These are phyloP conservation scores for Gallirallus australis DNA, from an alignment of 2,797 vertebrate species.

Conservation along the genomic window DNA sequence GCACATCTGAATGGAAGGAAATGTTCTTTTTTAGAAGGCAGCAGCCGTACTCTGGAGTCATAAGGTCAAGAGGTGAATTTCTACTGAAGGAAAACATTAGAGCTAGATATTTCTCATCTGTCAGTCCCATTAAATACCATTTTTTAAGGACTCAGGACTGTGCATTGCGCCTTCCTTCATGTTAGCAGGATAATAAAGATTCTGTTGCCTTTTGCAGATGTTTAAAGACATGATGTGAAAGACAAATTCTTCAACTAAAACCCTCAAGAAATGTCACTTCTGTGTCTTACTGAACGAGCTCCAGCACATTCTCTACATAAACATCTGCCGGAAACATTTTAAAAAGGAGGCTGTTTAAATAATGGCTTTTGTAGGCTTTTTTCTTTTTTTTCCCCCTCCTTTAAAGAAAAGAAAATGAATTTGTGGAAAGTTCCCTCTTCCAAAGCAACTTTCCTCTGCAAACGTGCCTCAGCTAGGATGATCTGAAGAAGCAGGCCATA, in stretches of 20 bases:
- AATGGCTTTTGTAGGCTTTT: constrained; percentile 63
- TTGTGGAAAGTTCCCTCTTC: constrained; percentile 48
- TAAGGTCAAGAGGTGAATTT: constrained; percentile 73
- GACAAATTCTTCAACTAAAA: constrained; percentile 78
- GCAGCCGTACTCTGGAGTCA: constrained; percentile 51
- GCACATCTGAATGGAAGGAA: constrained; percentile 71
- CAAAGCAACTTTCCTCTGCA: constrained; percentile 43
- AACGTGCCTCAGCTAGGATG: background rate
- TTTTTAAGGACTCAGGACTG: constrained; percentile 63
- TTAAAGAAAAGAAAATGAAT: constrained; percentile 65
- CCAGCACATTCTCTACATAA: constrained; percentile 68
- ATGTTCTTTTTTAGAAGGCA: constrained; percentile 65
- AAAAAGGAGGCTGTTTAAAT: constrained; percentile 72
- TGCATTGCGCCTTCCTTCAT: constrained; percentile 59
- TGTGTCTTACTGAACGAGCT: constrained; percentile 75
- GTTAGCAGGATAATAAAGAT: constrained; percentile 77
- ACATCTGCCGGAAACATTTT: constrained; percentile 76
- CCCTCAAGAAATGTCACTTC: constrained; percentile 82
- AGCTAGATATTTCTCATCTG: constrained; percentile 62
- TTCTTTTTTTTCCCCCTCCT: background rate
- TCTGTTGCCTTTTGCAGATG: constrained; percentile 78
- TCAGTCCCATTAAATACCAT: constrained; percentile 69
- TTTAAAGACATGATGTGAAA: constrained; percentile 80
- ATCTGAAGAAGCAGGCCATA: constrained; percentile 24
- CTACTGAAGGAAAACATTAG: constrained; percentile 71